These are phyloP conservation scores for Prorops nasuta DNA, from an alignment of 1,140 invertebrate species.

Conservation along the genomic window DNA sequence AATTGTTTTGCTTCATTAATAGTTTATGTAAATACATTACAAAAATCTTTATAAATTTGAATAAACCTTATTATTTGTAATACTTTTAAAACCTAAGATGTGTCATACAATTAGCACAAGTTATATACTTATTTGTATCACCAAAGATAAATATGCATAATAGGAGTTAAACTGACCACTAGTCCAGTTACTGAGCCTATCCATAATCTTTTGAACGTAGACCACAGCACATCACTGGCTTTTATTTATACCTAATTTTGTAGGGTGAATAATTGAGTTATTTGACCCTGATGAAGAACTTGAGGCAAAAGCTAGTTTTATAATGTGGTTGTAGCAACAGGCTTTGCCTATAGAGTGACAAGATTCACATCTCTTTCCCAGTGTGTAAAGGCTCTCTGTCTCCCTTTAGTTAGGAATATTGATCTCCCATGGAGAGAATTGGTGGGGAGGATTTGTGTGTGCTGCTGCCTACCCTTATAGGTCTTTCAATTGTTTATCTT, in stretches of 20 bases:
- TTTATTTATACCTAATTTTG: conserved; percentile 20
- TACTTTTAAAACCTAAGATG: no score
- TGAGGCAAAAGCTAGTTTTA: neutral
- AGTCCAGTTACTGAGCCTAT: conserved; percentile 44
- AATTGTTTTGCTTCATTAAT: no score
- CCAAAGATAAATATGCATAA: no score
- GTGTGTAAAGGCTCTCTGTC: conserved; percentile 26
- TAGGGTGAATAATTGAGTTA: no score
- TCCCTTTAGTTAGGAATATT: conserved; percentile 49
- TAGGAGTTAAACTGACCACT: conserved; percentile 36
- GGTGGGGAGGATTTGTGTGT: conserved; percentile 37
- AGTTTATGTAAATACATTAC: no score
- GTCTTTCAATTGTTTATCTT: conserved; percentile 41
- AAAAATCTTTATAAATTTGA: no score
- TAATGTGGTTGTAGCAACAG: conserved; percentile 46
- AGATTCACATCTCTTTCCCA: conserved; percentile 40
- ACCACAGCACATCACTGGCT: conserved; percentile 47
- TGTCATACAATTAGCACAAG: no score
- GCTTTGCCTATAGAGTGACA: conserved; percentile 49
- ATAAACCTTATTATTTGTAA: no score
- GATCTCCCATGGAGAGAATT: conserved; percentile 40
- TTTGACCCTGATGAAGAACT: conserved; percentile 3
- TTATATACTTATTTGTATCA: no score
- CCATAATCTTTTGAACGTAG: conserved; percentile 45
- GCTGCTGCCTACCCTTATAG: conserved; percentile 21